Evolutionary conservation across 2,888 invertebrate species (phyloP), one percentile per base, ranked within the genome.

Genomic region (Latrodectus elegans): DNA sequence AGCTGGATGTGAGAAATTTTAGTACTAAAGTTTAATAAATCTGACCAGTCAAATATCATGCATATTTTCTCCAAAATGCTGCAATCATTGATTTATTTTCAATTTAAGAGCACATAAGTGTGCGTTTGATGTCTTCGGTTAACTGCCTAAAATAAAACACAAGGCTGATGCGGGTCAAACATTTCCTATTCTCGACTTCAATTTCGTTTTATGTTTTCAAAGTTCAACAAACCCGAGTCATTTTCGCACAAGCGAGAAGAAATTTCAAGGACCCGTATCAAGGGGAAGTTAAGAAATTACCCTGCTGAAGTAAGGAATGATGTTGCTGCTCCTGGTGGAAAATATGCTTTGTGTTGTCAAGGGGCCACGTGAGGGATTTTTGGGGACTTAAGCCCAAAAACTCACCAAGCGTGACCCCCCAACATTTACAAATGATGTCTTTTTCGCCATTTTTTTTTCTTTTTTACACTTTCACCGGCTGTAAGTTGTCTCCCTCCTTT

Each of bases 381-480:
- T 51, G 55, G 67, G 53, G 78, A 81, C 73, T 81, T 15, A n/a
- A 81, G 73, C 81, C 52, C 65, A n/a, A 67, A 10, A n/a, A 81
- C 67, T 73, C 51, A n/a, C 71, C 60, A 64, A 15, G 80, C 80
- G 80, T 53, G 65, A 64, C 81, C 81, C 80, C 80, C 72, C 15
- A 64, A 60, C 17, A 52, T 65, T 53, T 73, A 81, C 81, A 81
- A 81, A 74, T 67, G 81, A 65, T 73, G 73, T 52, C 74, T 74
- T 74, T 73, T 38, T 72, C 80, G 51, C 53, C 17, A 22, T 26
- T 12, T 49, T n/a, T 49, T 75, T 49, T 64, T 38, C n/a, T n/a
- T n/a, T n/a, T 38, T 38, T 38, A 38, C 6, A 60, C 14, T 71
- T 38, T n/a, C 49, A 22, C 52, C 81, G 73, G 81, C 81, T 81